These are phyloP conservation scores for Erythrocebus patas DNA, from an alignment of 2,113 vertebrate species.

Conservation along the genomic window DNA sequence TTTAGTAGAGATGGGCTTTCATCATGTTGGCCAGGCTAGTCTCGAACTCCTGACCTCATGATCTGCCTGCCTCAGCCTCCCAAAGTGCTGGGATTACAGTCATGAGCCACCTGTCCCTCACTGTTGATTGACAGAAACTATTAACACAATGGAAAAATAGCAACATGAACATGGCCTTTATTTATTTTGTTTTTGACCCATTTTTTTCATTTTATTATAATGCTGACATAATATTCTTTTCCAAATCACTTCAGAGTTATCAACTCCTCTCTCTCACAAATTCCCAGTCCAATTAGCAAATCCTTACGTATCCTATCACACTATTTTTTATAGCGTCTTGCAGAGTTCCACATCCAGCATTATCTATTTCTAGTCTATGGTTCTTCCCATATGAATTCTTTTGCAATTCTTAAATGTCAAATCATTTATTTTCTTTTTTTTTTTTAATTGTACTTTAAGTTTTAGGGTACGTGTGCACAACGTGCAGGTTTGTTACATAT, in stretches of 20 bases:
- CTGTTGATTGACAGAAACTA: not conserved
- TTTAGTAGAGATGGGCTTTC: no score
- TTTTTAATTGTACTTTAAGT: no score
- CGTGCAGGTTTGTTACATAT: no score
- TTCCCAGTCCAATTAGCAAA: slow-evolving; percentile 54
- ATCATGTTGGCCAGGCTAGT: no score
- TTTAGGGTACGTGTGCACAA: no score
- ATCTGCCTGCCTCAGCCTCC: no score
- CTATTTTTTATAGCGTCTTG: not conserved
- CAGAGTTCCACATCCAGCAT: not conserved
- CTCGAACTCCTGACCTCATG: no score
- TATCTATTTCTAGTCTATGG: slow-evolving; percentile 19
- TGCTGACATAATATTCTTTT: slow-evolving; percentile 22
- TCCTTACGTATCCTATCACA: not conserved
- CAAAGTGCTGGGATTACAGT: no score
- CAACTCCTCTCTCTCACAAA: slow-evolving; percentile 63
- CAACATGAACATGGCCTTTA: not conserved
- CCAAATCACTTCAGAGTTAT: not conserved
- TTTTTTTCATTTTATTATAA: slow-evolving; percentile 53
- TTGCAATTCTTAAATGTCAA: slow-evolving; percentile 52
- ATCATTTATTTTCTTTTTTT: not conserved
- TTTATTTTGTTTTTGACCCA: not conserved
- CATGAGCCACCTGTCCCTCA: not conserved
- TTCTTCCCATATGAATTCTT: slow-evolving; percentile 40
- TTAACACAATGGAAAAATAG: not conserved